Conservation (phyloP, 1,140 invertebrate genomes). For the Catajapyx aquilonaris region DNA sequence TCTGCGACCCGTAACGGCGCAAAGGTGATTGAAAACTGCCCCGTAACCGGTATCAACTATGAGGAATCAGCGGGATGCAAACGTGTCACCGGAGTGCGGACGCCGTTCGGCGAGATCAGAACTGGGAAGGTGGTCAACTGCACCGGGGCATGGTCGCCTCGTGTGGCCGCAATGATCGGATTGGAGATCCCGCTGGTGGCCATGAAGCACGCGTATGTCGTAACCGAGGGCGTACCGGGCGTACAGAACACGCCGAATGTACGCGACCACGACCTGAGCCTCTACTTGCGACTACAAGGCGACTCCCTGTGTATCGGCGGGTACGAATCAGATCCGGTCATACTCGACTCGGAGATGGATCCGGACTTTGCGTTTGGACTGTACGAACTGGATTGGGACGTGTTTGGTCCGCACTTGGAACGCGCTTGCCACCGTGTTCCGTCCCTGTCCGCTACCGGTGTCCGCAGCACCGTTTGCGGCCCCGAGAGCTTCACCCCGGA, state of each 20-base stretch:
- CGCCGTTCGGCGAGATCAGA: conserved; percentile 42
- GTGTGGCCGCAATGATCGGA: conserved; percentile 45
- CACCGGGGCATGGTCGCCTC: conserved; percentile 54
- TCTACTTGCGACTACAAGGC: conserved; percentile 68
- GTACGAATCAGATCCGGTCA: conserved; percentile 63
- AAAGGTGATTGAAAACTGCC: conserved; percentile 53
- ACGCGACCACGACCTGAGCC: conserved; percentile 56
- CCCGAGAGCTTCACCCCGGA: conserved; percentile 77
- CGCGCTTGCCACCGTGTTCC: conserved; percentile 52
- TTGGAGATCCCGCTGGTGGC: conserved; percentile 47
- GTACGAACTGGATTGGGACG: conserved; percentile 66
- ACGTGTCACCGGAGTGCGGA: conserved; percentile 50
- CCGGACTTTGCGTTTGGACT: conserved; percentile 53
- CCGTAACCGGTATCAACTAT: conserved; percentile 40
- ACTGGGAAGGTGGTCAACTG: conserved; percentile 55
- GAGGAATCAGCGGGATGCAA: conserved; percentile 33
- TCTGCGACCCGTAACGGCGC: conserved; percentile 43
- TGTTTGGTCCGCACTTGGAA: conserved; percentile 53
- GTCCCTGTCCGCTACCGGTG: conserved; percentile 41
- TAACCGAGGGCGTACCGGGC: conserved; percentile 49
- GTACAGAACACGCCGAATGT: conserved; percentile 55
- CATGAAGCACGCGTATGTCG: conserved; percentile 75
- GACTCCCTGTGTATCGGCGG: conserved; percentile 63
- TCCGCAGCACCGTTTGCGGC: conserved; percentile 66
- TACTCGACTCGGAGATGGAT: conserved; percentile 41